Base-by-base conservation (phyloP, 2,797 vertebrate genomes). In the Parotocinclus haroldoi region DNA sequence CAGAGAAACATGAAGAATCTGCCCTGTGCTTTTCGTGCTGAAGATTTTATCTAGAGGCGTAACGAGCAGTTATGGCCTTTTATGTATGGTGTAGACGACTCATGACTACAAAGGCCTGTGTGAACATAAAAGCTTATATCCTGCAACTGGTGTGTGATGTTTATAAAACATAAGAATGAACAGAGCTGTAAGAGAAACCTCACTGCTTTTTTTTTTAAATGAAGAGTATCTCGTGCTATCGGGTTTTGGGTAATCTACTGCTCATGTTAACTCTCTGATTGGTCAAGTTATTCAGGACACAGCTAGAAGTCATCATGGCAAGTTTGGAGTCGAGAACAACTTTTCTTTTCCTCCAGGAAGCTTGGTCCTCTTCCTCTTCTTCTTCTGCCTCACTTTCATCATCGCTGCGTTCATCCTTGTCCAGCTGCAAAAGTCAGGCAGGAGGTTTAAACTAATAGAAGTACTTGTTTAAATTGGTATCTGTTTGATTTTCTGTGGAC, bases 391-490 rank as follows among this genome's bases (percentile, higher is more conserved):
- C 87, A 46, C 87, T 91, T 54, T 98, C 96, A 64, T 88, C 88
- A 45, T 98, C 95, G 5, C 96, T 98, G 75, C 96, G 91, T 62
- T 95, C 90, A 19, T 98, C 96, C 77, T 91, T 94, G 40, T 91
- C 91, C 83, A 96, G 82, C 95, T 98, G 70, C 39, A 27, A n/a
- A 27, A 27, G 27, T 27, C 27, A 13, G 10, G 12, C 16, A 46
- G 19, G 13, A 10, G 14, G 14, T 61, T 3, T 17, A 40, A 14
- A 5, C 27, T 27, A 27, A 27, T 27, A 27, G 27, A 27, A 27
- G 27, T 27, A 2, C 27, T 27, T 27, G 27, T 27, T 27, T 27
- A 27, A 27, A 27, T 27, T 27, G 2, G 27, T 27, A 27, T 27
- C 27, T 27, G 5, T 27, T 27, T 27, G 27, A 27, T 5, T 27